phyloP scores from a whole-genome alignment of 2,797 vertebrate species.

The Gobio occitaniae region DNA sequence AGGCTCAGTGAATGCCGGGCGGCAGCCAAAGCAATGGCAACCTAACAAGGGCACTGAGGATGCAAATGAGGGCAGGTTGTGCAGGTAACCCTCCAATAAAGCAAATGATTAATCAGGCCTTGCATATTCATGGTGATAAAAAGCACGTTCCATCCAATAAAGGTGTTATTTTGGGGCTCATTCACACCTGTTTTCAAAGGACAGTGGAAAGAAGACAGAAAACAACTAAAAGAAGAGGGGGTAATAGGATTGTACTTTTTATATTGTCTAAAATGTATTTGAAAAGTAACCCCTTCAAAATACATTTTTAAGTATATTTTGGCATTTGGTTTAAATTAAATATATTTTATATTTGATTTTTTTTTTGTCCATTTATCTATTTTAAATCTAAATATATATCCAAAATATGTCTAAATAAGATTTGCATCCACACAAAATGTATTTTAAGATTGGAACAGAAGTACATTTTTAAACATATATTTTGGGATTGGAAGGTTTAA shows the following conservation, averaged over 20 bases:
- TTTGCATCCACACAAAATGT: background rate
- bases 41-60: background rate
- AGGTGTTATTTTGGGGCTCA: background rate
- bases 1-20: slow-evolving; percentile 12
- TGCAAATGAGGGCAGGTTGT: slow-evolving; percentile 19
- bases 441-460: background rate
- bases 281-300: background rate
- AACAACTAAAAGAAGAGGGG: background rate
- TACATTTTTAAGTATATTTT: background rate
- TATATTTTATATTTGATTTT: background rate
- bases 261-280: background rate
- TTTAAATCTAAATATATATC: background rate
- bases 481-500: background rate
- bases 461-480: background rate
- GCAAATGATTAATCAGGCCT: slow-evolving; percentile 1
- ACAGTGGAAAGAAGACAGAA: background rate
- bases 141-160: background rate
- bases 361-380: background rate
- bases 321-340: background rate
- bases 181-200: background rate
- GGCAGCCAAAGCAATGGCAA: slow-evolving; percentile 27
- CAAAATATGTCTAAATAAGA: background rate
- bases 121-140: background rate
- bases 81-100: slow-evolving; percentile 34
- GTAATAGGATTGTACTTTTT: background rate